phyloP scores from a whole-genome alignment of 1,140 invertebrate genomes.

The Colletes gigas region DNA sequence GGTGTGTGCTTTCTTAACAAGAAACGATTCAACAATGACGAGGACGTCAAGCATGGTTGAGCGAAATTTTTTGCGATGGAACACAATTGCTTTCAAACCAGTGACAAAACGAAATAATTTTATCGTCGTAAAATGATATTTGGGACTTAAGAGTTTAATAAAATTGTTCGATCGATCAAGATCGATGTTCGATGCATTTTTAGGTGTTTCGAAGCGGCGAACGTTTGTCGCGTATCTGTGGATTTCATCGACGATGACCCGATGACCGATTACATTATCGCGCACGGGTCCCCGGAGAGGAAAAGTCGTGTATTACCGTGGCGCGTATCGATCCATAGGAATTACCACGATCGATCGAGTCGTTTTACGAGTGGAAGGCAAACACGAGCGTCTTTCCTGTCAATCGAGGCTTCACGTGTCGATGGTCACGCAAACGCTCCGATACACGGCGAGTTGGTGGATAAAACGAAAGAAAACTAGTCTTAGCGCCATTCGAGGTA shows the following conservation, averaged over 20 bases:
- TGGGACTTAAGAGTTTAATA: no score
- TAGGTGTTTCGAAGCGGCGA: background rate
- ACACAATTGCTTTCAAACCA: no score
- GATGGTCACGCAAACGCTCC: background rate
- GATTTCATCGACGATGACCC: background rate
- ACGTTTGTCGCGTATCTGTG: background rate
- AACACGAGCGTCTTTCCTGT: constrained; percentile 3
- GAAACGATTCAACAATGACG: no score
- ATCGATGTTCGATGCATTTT: background rate
- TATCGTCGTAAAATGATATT: no score
- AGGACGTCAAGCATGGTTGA: no score
- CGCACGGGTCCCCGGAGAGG: background rate
- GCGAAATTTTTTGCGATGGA: no score
- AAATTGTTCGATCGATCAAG: no score
- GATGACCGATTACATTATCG: constrained; percentile 12
- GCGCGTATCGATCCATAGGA: background rate
- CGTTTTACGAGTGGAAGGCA: constrained; percentile 1
- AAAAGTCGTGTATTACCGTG: background rate
- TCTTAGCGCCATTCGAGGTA: constrained; percentile 18
- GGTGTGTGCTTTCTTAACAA: no score
- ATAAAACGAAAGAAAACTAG: background rate
- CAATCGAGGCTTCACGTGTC: background rate
- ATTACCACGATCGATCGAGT: background rate
- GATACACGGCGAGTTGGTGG: background rate
- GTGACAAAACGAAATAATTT: no score